Evolutionary conservation across 2,888 invertebrate genomes (phyloP).

Genomic region (Piscicola geometra): DNA sequence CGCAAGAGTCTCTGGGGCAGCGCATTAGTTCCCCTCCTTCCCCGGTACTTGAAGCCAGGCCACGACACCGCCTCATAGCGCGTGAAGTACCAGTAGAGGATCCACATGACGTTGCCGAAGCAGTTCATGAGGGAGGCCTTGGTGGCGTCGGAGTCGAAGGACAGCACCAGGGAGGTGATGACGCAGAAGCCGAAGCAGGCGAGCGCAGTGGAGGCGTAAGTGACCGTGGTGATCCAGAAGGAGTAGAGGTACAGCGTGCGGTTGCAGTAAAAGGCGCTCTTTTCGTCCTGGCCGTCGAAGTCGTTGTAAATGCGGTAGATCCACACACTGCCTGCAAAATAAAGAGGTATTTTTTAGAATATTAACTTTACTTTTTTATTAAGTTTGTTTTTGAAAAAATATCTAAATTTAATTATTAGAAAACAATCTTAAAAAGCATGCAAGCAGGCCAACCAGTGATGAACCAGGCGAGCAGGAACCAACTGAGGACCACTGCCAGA

Average conservation of each 20-base stretch:
- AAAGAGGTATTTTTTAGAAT: neutral
- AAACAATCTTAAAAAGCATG: neutral
- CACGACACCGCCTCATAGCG: constrained; percentile 27
- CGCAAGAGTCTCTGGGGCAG: constrained; percentile 21
- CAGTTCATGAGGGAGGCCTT: constrained; percentile 28
- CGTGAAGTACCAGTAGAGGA: constrained; percentile 34
- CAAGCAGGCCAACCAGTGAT: constrained; percentile 62
- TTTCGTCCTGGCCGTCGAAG: constrained; percentile 60
- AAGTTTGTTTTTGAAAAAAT: too few species aligned
- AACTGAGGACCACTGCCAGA: constrained; percentile 48
- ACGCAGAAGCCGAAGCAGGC: constrained; percentile 35
- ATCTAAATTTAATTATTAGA: too few species aligned
- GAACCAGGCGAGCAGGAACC: constrained; percentile 67
- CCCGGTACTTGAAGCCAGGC: constrained; percentile 34
- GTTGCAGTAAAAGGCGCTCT: constrained; percentile 62
- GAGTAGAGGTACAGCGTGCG: constrained; percentile 66
- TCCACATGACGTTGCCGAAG: constrained; percentile 27
- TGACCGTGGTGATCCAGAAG: constrained; percentile 67
- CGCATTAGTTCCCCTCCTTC: neutral
- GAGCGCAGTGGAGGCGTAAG: constrained; percentile 59
- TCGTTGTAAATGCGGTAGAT: constrained; percentile 64
- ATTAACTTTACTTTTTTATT: too few species aligned
- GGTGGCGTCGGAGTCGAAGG: constrained; percentile 28
- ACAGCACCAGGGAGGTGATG: constrained; percentile 24
- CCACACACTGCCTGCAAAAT: constrained; percentile 64